phyloP scores from a whole-genome alignment of 2,113 vertebrate genomes.

The Pongo abelii region DNA sequence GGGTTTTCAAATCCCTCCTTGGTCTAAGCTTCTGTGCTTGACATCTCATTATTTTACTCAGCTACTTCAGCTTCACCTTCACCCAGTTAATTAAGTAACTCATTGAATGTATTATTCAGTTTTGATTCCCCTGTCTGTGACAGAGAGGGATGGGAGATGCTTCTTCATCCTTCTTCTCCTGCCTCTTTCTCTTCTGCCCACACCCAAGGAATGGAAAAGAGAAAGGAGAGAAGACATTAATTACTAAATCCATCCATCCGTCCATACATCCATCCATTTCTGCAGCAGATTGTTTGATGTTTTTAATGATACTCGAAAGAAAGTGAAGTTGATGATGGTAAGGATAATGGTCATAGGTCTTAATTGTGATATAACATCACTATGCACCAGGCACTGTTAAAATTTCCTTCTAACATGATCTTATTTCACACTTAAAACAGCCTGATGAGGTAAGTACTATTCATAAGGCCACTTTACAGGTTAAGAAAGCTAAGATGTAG shows the following conservation, averaged over 20 bases:
- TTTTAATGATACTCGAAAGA: not conserved
- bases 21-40: conserved; percentile 73
- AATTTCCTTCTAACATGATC: not conserved
- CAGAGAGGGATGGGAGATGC: conserved; percentile 58
- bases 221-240: not conserved
- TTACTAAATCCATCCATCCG: not conserved
- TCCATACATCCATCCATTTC: not conserved
- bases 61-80: conserved; percentile 85
- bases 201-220: not conserved
- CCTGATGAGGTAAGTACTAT: not conserved
- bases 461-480: not conserved
- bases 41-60: conserved; percentile 84
- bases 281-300: not conserved
- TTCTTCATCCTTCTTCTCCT: not conserved
- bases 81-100: conserved; percentile 86
- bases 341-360: not conserved
- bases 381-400: not conserved
- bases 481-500: not conserved
- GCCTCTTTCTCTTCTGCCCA: not conserved
- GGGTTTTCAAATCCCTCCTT: conserved; percentile 77
- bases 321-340: not conserved
- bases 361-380: not conserved
- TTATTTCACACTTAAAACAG: not conserved
- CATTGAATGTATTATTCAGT: conserved; percentile 83
- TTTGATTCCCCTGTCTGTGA: conserved; percentile 74